Percentiles rank a stretch among this genome's conserved stretches.
phyloP scores from a whole-genome alignment of 2,888 invertebrate species.

The Drosophila buzzatii region DNA sequence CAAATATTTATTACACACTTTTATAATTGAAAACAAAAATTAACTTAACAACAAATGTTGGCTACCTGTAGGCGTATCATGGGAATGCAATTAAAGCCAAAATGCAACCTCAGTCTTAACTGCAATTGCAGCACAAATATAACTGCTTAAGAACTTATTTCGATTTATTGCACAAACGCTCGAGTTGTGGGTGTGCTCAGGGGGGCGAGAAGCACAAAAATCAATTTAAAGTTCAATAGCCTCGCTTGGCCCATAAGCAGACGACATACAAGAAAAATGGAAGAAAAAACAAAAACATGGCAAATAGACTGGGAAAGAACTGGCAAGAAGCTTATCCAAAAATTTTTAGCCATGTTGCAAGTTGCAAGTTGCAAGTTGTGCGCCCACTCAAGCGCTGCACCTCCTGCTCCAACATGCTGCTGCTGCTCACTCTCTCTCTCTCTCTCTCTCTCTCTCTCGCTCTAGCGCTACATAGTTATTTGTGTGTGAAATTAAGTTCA shows the following conservation, averaged over 20 bases:
- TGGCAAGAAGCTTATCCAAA: slow-evolving; percentile 44
- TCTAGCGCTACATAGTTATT: slow-evolving; percentile 45
- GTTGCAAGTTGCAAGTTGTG: slow-evolving; percentile 63
- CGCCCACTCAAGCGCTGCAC: slow-evolving; percentile 36
- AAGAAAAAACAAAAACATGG: slow-evolving; percentile 15
- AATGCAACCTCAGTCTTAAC: background rate
- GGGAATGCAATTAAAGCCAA: background rate
- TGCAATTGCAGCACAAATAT: slow-evolving; percentile 33
- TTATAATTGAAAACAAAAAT: background rate
- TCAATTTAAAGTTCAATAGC: slow-evolving; percentile 79
- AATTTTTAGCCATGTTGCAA: slow-evolving; percentile 48
- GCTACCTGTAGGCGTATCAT: slow-evolving; percentile 27
- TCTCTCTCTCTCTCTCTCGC: slow-evolving; percentile 9
- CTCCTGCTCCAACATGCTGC: background rate
- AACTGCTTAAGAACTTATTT: slow-evolving; percentile 53
- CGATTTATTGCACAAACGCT: slow-evolving; percentile 69
- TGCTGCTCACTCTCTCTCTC: slow-evolving; percentile 2
- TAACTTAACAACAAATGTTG: slow-evolving; percentile 7
- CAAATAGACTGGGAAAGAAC: slow-evolving; percentile 23
- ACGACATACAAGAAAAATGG: background rate
- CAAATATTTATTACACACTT: too few relatives aligned
- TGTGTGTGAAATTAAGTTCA: slow-evolving; percentile 73
- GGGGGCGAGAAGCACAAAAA: slow-evolving; percentile 67
- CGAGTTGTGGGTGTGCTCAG: background rate
- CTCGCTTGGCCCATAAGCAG: slow-evolving; percentile 63